Evolutionary conservation across 2,888 invertebrate genomes (phyloP).

Genomic region (Pseudolycoriella hygida): DNA sequence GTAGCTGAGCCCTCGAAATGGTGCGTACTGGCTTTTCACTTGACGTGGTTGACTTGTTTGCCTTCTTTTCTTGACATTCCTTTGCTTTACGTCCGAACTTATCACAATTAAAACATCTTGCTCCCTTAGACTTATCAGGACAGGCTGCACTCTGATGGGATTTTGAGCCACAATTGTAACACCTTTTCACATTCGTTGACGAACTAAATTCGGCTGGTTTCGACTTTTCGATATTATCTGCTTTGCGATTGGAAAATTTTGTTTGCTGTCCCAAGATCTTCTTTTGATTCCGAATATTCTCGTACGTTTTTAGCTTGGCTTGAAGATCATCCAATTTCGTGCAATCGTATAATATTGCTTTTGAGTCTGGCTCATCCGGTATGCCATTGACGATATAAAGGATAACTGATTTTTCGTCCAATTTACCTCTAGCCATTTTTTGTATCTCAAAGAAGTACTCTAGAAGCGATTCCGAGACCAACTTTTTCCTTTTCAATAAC

Average conservation of each 20-base stretch:
- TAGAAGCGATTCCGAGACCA: slow-evolving; percentile 5
- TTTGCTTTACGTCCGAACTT: too few species aligned
- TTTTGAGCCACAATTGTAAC: too few species aligned
- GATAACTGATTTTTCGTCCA: slow-evolving; percentile 9
- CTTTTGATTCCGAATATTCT: background rate
- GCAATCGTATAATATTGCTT: slow-evolving; percentile 5
- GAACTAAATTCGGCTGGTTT: too few species aligned
- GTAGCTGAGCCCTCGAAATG: too few species aligned
- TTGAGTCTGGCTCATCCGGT: slow-evolving; percentile 6
- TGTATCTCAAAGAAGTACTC: slow-evolving; percentile 9
- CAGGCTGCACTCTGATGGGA: slow-evolving; percentile 5
- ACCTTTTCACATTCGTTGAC: slow-evolving; percentile 7
- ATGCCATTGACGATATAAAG: slow-evolving; percentile 8
- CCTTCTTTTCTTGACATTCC: too few species aligned
- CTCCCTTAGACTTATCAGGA: slow-evolving; percentile 7
- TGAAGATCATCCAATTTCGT: background rate
- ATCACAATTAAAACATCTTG: too few species aligned
- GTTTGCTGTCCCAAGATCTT: background rate
- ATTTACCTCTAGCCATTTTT: slow-evolving; percentile 7
- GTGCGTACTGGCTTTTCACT: too few species aligned
- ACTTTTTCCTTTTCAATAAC: slow-evolving; percentile 5
- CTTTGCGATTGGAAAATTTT: background rate
- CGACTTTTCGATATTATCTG: background rate
- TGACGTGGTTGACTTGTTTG: too few species aligned
- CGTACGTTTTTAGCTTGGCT: background rate